A percentile compares a stretch with the other conserved stretches of the same genome.
These are phyloP conservation scores for Agrochola litura DNA, from an alignment of 2,888 invertebrate species.

Conservation along the genomic window DNA sequence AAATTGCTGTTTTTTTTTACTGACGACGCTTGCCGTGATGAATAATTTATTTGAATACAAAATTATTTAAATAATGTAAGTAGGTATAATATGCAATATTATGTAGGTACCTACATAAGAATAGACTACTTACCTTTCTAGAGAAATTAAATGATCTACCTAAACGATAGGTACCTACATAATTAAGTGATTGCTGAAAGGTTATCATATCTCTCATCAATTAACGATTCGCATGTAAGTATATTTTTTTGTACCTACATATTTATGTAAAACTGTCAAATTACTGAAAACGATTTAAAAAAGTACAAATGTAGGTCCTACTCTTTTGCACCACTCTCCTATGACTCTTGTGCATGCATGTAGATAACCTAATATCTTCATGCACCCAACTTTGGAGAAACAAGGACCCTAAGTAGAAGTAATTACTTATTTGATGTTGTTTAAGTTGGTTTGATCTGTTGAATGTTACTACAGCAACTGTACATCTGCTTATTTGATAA, in stretches of 20 bases:
- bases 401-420: neutral
- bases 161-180: no score
- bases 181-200: neutral
- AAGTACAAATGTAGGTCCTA: neutral
- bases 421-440: no score
- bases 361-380: no score
- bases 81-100: neutral
- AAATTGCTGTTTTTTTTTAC: neutral
- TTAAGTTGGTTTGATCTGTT: neutral
- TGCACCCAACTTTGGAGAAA: neutral
- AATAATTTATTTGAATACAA: slow-evolving; percentile 2
- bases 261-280: no score
- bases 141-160: neutral
- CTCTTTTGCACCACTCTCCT: neutral
- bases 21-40: neutral
- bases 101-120: neutral
- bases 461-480: neutral
- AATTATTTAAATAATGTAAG: neutral
- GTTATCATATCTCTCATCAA: neutral
- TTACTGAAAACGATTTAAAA: neutral
- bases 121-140: neutral
- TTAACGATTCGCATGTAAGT: neutral
- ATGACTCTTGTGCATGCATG: neutral
- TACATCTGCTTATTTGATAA: neutral
- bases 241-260: neutral